Evolutionary conservation across 2,113 vertebrate species (phyloP).

Genomic region (Perca flavescens): DNA sequence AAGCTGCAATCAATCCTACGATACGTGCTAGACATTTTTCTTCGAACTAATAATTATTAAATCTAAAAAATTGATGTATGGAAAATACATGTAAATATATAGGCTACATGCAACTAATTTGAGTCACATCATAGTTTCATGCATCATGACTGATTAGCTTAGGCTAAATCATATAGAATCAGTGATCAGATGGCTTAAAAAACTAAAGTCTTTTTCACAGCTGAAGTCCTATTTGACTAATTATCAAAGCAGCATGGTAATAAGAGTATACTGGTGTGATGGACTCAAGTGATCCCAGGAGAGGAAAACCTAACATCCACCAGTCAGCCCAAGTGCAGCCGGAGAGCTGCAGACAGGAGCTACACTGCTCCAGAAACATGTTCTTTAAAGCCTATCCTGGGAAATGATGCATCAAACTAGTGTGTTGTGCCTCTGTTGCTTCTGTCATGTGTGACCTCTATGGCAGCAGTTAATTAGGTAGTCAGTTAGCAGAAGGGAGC

Average conservation of each 20-base stretch:
- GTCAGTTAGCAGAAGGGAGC: constrained; percentile 56
- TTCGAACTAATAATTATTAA: background rate
- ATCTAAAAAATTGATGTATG: background rate
- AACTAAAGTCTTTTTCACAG: constrained; percentile 11
- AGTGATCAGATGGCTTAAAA: background rate
- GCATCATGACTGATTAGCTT: background rate
- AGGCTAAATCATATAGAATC: constrained; percentile 10
- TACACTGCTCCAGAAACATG: constrained; percentile 27
- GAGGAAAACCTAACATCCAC: constrained; percentile 22
- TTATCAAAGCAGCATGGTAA: constrained; percentile 23
- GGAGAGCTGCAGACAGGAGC: constrained; percentile 25
- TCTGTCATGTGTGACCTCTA: constrained; percentile 42
- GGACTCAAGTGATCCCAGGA: constrained; percentile 42
- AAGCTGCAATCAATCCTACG: background rate
- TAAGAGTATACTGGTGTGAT: constrained; percentile 34
- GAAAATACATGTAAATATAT: background rate
- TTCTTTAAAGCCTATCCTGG: constrained; percentile 43
- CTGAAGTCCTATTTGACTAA: constrained; percentile 27
- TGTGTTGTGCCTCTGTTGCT: constrained; percentile 52
- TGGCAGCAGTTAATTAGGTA: constrained; percentile 65
- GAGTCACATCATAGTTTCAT: background rate
- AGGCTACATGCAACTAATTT: background rate
- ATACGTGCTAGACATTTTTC: background rate
- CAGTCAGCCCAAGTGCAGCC: constrained; percentile 22
- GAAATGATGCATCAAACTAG: constrained; percentile 51